These are phyloP conservation scores for Teleiodes luculella DNA, from an alignment of 2,888 invertebrate genomes.

Conservation along the genomic window DNA sequence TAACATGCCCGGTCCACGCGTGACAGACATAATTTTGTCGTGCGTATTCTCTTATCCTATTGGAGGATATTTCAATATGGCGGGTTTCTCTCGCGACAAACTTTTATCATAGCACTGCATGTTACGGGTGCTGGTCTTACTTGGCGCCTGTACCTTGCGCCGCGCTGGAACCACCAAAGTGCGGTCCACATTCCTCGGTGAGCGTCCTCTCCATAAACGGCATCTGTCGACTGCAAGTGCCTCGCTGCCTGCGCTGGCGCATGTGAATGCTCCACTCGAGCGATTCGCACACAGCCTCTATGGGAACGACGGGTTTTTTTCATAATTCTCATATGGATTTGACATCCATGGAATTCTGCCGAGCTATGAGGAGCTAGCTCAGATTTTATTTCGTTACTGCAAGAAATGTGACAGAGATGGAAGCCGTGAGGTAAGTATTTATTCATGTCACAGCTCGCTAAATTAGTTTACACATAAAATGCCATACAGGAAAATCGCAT, in stretches of 20 bases:
- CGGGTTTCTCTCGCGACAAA: too few relatives aligned
- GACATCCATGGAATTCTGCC: not conserved
- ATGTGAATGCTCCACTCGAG: constrained; percentile 51
- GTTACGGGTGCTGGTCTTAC: too few relatives aligned
- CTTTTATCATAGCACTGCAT: too few relatives aligned
- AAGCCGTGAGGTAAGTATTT: not conserved
- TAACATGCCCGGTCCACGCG: too few relatives aligned
- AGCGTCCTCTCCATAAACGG: constrained; percentile 69
- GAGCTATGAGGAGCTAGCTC: not conserved
- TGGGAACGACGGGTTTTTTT: constrained; percentile 51
- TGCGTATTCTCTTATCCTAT: too few relatives aligned
- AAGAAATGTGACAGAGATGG: not conserved
- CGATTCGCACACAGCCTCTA: constrained; percentile 62
- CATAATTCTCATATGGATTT: constrained; percentile 21
- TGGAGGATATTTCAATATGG: too few relatives aligned
- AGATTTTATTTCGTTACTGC: not conserved
- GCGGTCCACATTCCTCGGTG: constrained; percentile 63
- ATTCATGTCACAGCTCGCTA: not conserved
- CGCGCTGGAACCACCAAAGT: constrained; percentile 28
- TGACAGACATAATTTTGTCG: too few relatives aligned
- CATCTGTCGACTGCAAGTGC: constrained; percentile 54
- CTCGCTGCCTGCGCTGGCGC: constrained; percentile 36
- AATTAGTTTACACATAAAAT: not conserved
- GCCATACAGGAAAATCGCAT: too few relatives aligned
- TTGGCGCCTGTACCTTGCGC: constrained; percentile 31